Conservation (phyloP, 2,888 invertebrate species). For the Athalia circularis region DNA sequence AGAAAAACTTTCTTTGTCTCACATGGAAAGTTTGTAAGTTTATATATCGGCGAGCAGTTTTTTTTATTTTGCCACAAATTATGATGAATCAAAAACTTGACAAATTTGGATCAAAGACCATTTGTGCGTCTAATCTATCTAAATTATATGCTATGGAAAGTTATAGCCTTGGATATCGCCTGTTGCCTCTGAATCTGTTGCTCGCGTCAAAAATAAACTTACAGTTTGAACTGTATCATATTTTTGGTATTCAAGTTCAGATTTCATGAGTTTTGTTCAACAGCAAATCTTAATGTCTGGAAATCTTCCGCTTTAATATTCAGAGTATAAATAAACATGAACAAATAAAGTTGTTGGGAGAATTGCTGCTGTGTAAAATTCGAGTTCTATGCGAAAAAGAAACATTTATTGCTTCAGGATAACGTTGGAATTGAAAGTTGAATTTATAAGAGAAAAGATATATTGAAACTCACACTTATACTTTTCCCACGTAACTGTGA, state of each 20-base stretch:
- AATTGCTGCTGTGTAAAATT: background rate
- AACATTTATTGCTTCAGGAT: constrained; percentile 24
- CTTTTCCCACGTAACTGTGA: constrained; percentile 41
- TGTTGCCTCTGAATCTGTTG: background rate
- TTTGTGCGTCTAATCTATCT: background rate
- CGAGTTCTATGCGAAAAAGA: background rate
- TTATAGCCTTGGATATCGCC: background rate
- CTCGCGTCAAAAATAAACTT: background rate
- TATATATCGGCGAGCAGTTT: constrained; percentile 1
- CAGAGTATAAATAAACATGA: background rate
- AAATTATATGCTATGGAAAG: background rate
- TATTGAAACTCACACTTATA: constrained; percentile 33
- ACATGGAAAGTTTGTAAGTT: constrained; percentile 7
- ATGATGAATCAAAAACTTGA: background rate
- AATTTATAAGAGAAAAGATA: constrained; percentile 29
- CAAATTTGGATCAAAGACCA: background rate
- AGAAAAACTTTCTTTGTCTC: background rate
- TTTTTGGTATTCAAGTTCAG: constrained; percentile 3
- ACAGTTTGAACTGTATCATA: background rate
- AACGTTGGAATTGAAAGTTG: constrained; percentile 37
- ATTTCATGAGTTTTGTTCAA: background rate
- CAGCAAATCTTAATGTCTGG: background rate
- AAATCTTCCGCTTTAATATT: background rate
- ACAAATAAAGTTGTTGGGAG: background rate
- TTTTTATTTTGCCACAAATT: background rate